phyloP scores from a whole-genome alignment of 92 coral and sea anemone genomes.

The Plumapathes pennacea region DNA sequence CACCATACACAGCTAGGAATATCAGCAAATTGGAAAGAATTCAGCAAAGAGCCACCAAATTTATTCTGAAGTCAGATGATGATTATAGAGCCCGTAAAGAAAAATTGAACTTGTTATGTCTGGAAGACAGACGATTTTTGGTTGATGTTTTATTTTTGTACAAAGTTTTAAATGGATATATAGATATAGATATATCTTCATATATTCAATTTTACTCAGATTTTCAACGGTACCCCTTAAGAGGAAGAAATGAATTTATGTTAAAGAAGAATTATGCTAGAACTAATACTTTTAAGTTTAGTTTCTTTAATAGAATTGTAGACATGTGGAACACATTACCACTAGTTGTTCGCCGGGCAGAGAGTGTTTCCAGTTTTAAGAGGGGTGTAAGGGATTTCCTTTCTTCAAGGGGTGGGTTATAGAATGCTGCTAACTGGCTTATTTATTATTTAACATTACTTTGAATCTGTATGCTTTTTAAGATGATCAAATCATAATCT shows the following conservation, averaged over 20 bases:
- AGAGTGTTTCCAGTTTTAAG: constrained; percentile 26
- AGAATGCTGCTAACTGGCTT: too few species aligned
- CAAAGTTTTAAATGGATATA: constrained; percentile 13
- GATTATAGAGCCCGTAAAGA: constrained; percentile 9
- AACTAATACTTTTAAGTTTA: constrained; percentile 8
- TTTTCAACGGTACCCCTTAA: constrained; percentile 15
- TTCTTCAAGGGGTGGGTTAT: too few species aligned
- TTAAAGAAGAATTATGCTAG: constrained; percentile 21
- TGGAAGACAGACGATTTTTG: constrained; percentile 24
- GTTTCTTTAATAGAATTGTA: constrained; percentile 25
- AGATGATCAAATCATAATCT: too few species aligned
- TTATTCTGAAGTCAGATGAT: constrained; percentile 11
- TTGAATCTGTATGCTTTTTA: too few species aligned
- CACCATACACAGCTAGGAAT: constrained; percentile 21
- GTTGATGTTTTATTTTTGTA: constrained; percentile 17
- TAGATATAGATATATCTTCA: constrained; percentile 1
- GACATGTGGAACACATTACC: constrained; percentile 36
- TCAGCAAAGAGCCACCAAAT: constrained; percentile 15
- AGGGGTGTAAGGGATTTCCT: background rate
- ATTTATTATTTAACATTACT: too few species aligned
- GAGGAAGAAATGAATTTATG: constrained; percentile 10
- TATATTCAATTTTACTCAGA: constrained; percentile 9
- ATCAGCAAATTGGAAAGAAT: constrained; percentile 12
- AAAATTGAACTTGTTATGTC: constrained; percentile 15
- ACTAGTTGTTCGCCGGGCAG: too few species aligned